phyloP scores from a whole-genome alignment of 2,113 vertebrate genomes.

The Microtus richardsoni region DNA sequence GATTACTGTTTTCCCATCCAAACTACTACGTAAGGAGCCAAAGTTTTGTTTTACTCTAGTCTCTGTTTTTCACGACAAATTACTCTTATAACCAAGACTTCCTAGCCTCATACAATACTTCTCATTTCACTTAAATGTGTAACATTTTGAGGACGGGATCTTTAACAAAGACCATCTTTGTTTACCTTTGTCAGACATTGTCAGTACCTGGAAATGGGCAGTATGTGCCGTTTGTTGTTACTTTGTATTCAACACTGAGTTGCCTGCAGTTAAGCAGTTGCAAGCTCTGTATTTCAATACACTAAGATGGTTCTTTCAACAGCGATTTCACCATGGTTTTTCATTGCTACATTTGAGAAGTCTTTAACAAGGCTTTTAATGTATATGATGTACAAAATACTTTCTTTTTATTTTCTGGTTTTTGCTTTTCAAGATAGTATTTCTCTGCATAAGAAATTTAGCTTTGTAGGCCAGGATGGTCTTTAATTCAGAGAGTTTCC shows the following conservation, averaged over 20 bases:
- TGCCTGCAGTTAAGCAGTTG: neutral
- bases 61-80: neutral
- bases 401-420: neutral
- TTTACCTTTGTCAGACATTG: neutral
- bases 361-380: slow-evolving; percentile 48
- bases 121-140: slow-evolving; percentile 31
- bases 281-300: neutral
- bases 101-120: neutral
- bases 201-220: neutral
- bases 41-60: neutral
- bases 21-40: neutral
- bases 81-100: neutral
- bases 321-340: neutral
- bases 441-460: neutral
- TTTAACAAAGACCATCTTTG: neutral
- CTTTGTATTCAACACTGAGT: slow-evolving; percentile 1
- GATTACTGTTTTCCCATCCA: neutral
- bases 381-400: slow-evolving; percentile 11
- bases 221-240: neutral
- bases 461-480: too few species aligned
- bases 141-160: slow-evolving; percentile 10
- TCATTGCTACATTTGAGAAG: slow-evolving; percentile 25
- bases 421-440: neutral
- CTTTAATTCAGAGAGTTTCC: too few species aligned
- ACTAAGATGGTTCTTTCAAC: neutral